These are phyloP conservation scores for Rhadinocentrus ornatus DNA, from an alignment of 2,797 vertebrate genomes.

Conservation along the genomic window DNA sequence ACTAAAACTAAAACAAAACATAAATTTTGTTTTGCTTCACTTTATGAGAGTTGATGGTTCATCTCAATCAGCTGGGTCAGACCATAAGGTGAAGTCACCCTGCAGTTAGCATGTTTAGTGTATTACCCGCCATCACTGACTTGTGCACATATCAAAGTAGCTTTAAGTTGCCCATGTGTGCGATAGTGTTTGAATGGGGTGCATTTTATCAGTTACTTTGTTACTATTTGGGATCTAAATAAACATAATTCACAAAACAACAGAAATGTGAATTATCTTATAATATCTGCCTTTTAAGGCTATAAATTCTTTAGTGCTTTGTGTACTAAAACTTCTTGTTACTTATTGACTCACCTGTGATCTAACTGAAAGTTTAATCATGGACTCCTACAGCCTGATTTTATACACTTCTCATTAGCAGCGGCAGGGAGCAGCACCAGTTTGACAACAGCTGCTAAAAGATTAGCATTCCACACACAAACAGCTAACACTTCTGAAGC, in stretches of 20 bases:
- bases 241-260: neutral
- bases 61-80: neutral
- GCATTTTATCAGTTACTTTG: neutral
- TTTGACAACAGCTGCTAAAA: constrained; percentile 48
- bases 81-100: neutral
- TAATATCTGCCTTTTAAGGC: neutral
- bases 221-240: neutral
- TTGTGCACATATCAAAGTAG: neutral
- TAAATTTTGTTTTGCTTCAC: neutral
- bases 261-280: no score
- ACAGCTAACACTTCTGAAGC: constrained; percentile 31
- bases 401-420: constrained; percentile 52
- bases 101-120: neutral
- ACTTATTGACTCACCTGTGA: constrained; percentile 3
- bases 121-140: neutral
- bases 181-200: neutral
- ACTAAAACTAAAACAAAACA: no score
- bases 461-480: constrained; percentile 45
- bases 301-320: neutral
- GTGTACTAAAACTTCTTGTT: neutral
- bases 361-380: constrained; percentile 2
- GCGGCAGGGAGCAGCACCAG: constrained; percentile 19
- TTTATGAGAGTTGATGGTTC: neutral
- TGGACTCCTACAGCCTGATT: constrained; percentile 5
- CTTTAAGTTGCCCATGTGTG: neutral